Percentiles rank a stretch among this genome's conserved stretches.
phyloP scores from a whole-genome alignment of 2,113 vertebrate species.

The Platichthys stellatus region DNA sequence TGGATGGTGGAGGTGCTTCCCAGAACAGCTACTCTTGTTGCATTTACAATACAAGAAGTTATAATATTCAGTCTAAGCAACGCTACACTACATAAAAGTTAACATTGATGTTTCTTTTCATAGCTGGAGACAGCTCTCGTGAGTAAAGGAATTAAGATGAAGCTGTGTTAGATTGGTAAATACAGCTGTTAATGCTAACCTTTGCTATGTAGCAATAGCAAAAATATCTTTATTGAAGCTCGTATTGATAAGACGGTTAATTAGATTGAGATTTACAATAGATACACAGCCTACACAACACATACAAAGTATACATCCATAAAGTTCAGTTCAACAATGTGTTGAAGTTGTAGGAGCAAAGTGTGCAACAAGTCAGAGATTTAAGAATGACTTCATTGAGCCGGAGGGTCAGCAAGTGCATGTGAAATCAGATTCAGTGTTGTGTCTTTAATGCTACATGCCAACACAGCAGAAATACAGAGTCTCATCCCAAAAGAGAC shows the following conservation, averaged over 20 bases:
- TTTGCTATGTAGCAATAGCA: not conserved
- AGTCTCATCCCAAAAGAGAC: conserved; percentile 54
- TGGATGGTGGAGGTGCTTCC: too few relatives aligned
- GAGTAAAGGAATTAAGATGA: not conserved
- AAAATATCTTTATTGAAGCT: not conserved
- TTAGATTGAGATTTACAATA: not conserved
- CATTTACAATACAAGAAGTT: too few relatives aligned
- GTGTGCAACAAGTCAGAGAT: conserved; percentile 14
- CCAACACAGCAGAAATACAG: conserved; percentile 54
- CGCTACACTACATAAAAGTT: too few relatives aligned
- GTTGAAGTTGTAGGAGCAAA: not conserved
- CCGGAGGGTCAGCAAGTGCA: conserved; percentile 29
- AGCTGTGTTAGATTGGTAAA: too few relatives aligned
- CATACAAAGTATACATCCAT: not conserved
- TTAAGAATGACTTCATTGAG: conserved; percentile 41
- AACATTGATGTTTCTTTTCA: too few relatives aligned
- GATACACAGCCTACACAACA: not conserved
- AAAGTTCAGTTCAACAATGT: not conserved
- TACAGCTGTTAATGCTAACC: not conserved
- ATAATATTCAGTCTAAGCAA: too few relatives aligned
- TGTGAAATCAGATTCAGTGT: conserved; percentile 23
- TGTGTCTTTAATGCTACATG: conserved; percentile 17
- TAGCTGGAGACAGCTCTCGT: too few relatives aligned
- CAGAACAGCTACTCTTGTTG: too few relatives aligned
- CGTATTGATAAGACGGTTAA: not conserved